Evolutionary conservation across 2,888 invertebrate genomes (phyloP), one percentile per base, ranked within the genome.

Genomic region (Plebejus argus): DNA sequence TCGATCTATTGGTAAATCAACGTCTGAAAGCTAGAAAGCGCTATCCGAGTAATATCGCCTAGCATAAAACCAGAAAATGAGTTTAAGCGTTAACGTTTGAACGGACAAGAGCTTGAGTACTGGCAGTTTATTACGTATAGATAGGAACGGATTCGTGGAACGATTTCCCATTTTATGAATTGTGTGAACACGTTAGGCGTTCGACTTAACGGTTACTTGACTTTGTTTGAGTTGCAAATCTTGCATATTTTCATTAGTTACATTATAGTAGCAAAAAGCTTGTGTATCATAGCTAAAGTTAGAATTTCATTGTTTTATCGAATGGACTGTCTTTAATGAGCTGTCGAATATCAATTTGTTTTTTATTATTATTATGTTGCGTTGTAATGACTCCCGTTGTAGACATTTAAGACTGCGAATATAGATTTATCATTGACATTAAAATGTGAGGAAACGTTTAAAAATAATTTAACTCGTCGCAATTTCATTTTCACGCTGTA

Each of bases 1-100:
- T 49, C 3, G 49, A 74, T 23, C 23, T 53, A 74, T 74, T 53
- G 23, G 74, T 74, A 72, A 72, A 39, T 45, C 72, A 72, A 45
- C 7, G 53, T 74, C 28, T 74, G 23, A 74, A 74, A 53, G 28
- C 53, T 53, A 66, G 33, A 66, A 66, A 66, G 28, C 28, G 15
- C 66, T 66, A 66, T 74, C 49, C 53, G 6, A 74, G 74, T 49
- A 10, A 74, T 74, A 74, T 53, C 49, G 45, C 45, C 1, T 49
- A 53, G 28, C 53, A 74, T 74, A 53, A 74, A 74, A 74, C 74
- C 53, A 74, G 74, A 74, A 74, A 74, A 74, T 74, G 20, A 74
- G 53, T 72, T 72, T 28, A 20, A 45, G 71, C 20, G 72, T 45
- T 71, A 74, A 49, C 74, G 18, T 53, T 74, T 74, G 28, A 53